These are phyloP conservation scores for Urophycis tenuis DNA, from an alignment of 2,797 vertebrate species.

Conservation along the genomic window DNA sequence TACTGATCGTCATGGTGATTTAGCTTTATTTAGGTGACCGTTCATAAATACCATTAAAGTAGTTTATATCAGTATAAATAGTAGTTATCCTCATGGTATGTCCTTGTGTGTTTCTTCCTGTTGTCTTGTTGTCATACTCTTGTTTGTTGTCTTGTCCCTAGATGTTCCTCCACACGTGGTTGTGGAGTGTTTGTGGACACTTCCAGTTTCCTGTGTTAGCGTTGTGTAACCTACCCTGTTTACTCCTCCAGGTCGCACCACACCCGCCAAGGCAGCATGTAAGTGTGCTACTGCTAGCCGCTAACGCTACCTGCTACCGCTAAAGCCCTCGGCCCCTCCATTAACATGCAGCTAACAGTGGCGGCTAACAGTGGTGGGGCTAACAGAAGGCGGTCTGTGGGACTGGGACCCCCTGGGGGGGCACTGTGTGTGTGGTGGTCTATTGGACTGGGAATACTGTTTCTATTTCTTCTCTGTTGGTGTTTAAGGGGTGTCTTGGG, in stretches of 20 bases:
- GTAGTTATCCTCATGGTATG: not conserved
- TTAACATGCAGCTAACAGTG: conserved; percentile 34
- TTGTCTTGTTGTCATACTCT: not conserved
- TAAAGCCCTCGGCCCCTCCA: conserved; percentile 18
- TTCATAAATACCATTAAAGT: no score
- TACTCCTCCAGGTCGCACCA: conserved; percentile 81
- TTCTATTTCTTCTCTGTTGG: not conserved
- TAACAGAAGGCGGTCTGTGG: not conserved
- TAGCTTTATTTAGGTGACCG: no score
- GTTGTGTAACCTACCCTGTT: conserved; percentile 69
- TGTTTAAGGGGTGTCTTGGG: not conserved
- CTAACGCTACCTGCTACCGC: conserved; percentile 49
- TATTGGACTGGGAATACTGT: not conserved
- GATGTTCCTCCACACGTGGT: no score
- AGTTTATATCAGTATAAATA: no score
- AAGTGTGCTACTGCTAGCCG: conserved; percentile 72
- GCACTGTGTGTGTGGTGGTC: not conserved
- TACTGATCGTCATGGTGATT: no score
- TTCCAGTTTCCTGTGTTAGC: no score
- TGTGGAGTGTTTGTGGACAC: not conserved
- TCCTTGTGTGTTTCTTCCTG: conserved; percentile 14
- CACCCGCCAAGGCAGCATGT: conserved; percentile 81
- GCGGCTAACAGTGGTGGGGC: no score
- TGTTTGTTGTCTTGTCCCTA: not conserved
- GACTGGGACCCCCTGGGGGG: not conserved